Evolutionary conservation across 2,888 invertebrate genomes (phyloP).

Genomic region (Lycophotia porphyrea): DNA sequence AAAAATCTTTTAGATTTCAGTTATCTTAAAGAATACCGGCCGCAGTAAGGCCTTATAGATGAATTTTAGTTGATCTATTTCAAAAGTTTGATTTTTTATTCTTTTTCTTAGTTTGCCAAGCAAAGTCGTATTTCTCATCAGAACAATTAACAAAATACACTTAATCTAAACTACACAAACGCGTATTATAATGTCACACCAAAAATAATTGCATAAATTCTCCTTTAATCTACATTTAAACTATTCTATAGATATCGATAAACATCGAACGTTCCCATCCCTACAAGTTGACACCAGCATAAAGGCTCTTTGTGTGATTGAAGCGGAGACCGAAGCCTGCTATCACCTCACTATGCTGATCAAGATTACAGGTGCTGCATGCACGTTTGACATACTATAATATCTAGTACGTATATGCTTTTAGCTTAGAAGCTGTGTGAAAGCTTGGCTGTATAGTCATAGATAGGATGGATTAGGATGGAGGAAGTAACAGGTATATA

Average conservation of each 20-base stretch:
- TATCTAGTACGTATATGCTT: background rate
- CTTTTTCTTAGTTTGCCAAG: background rate
- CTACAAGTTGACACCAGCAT: slow-evolving; percentile 74
- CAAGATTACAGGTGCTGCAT: slow-evolving; percentile 52
- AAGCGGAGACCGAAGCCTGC: slow-evolving; percentile 66
- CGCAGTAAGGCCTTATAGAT: background rate
- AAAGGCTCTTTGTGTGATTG: slow-evolving; percentile 87
- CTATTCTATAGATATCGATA: slow-evolving; percentile 42
- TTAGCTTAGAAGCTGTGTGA: slow-evolving; percentile 6
- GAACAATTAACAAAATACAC: too few species aligned
- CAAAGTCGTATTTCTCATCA: background rate
- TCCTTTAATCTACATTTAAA: background rate
- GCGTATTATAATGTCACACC: background rate
- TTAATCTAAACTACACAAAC: too few species aligned
- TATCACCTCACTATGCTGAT: slow-evolving; percentile 70
- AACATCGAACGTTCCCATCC: slow-evolving; percentile 58
- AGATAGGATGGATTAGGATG: background rate
- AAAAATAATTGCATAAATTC: background rate
- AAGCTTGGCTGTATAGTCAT: background rate
- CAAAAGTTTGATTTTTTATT: background rate
- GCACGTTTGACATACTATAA: background rate
- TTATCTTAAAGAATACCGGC: background rate
- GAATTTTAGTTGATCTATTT: background rate
- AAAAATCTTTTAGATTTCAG: background rate
- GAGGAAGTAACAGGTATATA: background rate